These are phyloP conservation scores for Drosophila tsacasi DNA, from an alignment of 1,140 invertebrate species.

Conservation along the genomic window DNA sequence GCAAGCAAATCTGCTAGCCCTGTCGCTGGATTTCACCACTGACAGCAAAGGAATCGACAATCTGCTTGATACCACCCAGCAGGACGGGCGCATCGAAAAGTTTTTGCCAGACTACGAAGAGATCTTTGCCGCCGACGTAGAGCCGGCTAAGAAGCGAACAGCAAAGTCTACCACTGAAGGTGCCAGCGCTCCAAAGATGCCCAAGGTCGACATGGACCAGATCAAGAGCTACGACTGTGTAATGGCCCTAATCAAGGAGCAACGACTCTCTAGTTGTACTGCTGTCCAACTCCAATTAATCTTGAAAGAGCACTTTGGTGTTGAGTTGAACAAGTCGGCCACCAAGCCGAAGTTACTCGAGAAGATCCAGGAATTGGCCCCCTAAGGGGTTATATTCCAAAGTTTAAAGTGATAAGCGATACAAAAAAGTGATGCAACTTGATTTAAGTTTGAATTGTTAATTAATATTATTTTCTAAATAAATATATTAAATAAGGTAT, in stretches of 20 bases:
- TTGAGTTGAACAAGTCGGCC: conserved; percentile 10
- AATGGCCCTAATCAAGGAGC: conserved; percentile 41
- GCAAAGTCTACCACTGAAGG: conserved; percentile 28
- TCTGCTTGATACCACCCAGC: conserved; percentile 62
- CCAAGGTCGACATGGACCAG: conserved; percentile 54
- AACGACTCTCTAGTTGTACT: conserved; percentile 53
- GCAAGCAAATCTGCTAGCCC: conserved; percentile 69
- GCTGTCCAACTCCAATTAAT: conserved; percentile 55
- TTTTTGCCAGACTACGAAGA: conserved; percentile 57
- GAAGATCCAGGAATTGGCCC: conserved; percentile 37
- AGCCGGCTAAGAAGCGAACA: conserved; percentile 56
- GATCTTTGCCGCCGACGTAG: conserved; percentile 60
- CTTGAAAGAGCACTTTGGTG: conserved; percentile 56
- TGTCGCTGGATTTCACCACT: conserved; percentile 69
- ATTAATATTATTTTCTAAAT: neutral
- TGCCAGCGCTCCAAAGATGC: conserved; percentile 57
- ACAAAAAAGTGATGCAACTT: neutral
- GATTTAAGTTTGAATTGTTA: conserved; percentile 5
- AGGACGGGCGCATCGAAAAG: conserved; percentile 72
- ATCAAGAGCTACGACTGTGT: conserved; percentile 52
- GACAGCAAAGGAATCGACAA: conserved; percentile 53
- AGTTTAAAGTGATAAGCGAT: neutral
- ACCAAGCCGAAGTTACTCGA: conserved; percentile 56
- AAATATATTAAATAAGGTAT: neutral
- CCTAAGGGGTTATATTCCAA: neutral